Conservation (phyloP, 2,888 invertebrate species). For the Ischnus inquisitorius region DNA sequence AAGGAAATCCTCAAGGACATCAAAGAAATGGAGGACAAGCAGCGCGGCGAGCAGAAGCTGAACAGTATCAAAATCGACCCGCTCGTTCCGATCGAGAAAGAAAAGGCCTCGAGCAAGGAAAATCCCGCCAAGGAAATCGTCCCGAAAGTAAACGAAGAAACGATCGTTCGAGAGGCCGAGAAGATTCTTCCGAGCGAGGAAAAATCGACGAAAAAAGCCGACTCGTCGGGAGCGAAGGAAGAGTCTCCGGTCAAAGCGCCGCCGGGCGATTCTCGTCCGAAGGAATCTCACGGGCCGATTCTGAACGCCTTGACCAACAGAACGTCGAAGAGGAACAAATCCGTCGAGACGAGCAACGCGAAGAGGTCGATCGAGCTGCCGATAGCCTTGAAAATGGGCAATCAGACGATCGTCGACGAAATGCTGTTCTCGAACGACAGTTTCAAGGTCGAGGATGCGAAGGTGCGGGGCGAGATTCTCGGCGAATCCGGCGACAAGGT, state of each 20-base stretch:
- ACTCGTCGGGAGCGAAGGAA: constrained; percentile 15
- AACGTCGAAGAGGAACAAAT: constrained; percentile 29
- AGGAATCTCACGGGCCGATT: constrained; percentile 74
- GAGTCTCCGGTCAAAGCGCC: no score
- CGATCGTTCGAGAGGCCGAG: not conserved
- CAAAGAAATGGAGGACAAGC: constrained; percentile 81
- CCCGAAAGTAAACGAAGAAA: constrained; percentile 3
- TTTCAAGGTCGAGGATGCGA: constrained; percentile 12
- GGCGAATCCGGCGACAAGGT: constrained; percentile 73
- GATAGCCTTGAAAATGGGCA: constrained; percentile 79
- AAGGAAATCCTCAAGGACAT: constrained; percentile 89
- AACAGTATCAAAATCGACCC: not conserved
- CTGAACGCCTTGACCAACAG: constrained; percentile 78
- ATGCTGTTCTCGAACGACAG: not conserved
- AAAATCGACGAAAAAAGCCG: not conserved
- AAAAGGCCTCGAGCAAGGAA: no score
- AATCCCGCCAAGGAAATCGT: not conserved
- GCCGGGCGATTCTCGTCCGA: not conserved
- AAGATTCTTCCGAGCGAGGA: not conserved
- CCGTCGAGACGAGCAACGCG: constrained; percentile 65
- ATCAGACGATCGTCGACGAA: constrained; percentile 75
- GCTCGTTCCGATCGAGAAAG: not conserved
- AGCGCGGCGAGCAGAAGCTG: constrained; percentile 56
- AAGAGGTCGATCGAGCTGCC: constrained; percentile 74
- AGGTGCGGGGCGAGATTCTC: constrained; percentile 77